Percentiles rank a stretch among this genome's conserved stretches.
Evolutionary conservation across 2,888 invertebrate species (phyloP).

Genomic region (Pachliopta kotzebuea): DNA sequence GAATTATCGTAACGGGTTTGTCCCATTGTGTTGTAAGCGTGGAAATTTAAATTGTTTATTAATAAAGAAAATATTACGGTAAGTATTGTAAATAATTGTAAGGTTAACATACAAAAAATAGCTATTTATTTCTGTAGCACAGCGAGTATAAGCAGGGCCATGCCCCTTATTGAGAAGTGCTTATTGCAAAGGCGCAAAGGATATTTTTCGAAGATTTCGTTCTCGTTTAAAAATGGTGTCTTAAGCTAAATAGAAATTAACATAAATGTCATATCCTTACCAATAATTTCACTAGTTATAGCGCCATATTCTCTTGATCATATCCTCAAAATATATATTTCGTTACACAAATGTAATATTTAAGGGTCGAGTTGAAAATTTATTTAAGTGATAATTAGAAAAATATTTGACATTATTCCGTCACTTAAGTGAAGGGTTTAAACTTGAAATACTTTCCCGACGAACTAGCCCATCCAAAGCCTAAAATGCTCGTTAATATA

Average conservation of each 20-base stretch:
- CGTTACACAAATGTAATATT: too few relatives aligned
- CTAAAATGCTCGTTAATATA: conserved; percentile 21
- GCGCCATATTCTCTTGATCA: too few relatives aligned
- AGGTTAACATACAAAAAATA: background rate
- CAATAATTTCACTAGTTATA: too few relatives aligned
- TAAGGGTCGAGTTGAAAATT: background rate
- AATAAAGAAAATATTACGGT: conserved; percentile 2
- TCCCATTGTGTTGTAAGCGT: conserved; percentile 4
- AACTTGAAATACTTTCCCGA: conserved; percentile 2
- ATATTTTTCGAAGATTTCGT: too few relatives aligned
- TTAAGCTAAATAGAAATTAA: background rate
- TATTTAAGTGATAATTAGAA: background rate
- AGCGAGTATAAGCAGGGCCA: too few relatives aligned
- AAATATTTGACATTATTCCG: background rate
- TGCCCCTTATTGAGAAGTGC: too few relatives aligned
- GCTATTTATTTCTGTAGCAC: background rate
- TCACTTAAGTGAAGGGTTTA: conserved; percentile 11
- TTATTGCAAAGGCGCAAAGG: too few relatives aligned
- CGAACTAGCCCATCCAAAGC: conserved; percentile 9
- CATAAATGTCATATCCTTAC: background rate
- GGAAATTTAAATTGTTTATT: conserved; percentile 9
- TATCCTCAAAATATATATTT: too few relatives aligned
- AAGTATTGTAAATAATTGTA: conserved; percentile 1
- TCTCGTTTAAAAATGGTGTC: too few relatives aligned
- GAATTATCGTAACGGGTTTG: conserved; percentile 12